phyloP scores from a whole-genome alignment of 2,113 vertebrate genomes.

The Toxotes chatareus region DNA sequence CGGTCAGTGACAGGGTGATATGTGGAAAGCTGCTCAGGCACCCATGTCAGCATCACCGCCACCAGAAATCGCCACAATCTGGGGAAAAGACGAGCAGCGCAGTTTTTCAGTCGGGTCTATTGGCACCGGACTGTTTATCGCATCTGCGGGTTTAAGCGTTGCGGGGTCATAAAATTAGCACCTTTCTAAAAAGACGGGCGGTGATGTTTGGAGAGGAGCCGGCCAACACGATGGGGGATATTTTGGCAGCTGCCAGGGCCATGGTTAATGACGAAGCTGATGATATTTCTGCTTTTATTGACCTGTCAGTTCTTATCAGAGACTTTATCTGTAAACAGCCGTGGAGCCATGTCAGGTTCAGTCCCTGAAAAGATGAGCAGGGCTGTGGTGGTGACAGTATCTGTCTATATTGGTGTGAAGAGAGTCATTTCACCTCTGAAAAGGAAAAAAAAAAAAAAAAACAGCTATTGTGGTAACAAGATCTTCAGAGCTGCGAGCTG shows the following conservation, averaged over 20 bases:
- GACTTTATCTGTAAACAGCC: conserved; percentile 80
- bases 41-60: conserved; percentile 16
- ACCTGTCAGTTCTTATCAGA: conserved; percentile 83
- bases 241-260: conserved; percentile 79
- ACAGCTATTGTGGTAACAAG: neutral
- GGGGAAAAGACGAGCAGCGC: conserved; percentile 12
- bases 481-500: neutral
- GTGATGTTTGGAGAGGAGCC: conserved; percentile 72
- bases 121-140: conserved; percentile 64
- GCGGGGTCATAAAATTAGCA: conserved; percentile 84
- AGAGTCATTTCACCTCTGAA: neutral
- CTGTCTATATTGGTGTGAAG: conserved; percentile 2
- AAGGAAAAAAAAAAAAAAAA: conserved; percentile 1
- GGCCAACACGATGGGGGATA: conserved; percentile 68
- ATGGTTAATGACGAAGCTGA: conserved; percentile 77
- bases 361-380: conserved; percentile 30
- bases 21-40: conserved; percentile 38
- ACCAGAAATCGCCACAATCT: conserved; percentile 28
- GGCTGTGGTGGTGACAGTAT: conserved; percentile 10
- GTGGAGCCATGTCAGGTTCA: neutral
- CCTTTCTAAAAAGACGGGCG: conserved; percentile 77
- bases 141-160: conserved; percentile 78
- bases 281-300: conserved; percentile 84
- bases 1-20: conserved; percentile 49
- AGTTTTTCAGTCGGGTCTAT: conserved; percentile 25